Evolutionary conservation across 2,797 vertebrate genomes (phyloP), one percentile per base, ranked within the genome.

Genomic region (Sebastes goodei): DNA sequence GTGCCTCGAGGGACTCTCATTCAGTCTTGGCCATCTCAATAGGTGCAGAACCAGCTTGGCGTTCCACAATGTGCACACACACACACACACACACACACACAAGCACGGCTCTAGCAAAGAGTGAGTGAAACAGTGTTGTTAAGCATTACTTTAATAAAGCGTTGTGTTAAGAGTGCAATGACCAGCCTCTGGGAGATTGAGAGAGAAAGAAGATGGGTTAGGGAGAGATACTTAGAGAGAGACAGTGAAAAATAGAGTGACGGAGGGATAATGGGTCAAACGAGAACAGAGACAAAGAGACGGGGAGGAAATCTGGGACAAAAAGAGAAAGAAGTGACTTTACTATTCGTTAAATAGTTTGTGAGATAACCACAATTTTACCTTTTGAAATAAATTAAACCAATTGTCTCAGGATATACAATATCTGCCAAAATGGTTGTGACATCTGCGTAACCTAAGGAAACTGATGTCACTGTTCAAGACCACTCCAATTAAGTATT

Each of bases 21-120:
- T 90, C 64, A 81, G 71, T 78, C 55, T 74, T 75, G 56, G 86
- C 86, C 55, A 62, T 85, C 82, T 85, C 74, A 86, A 35, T 75
- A 74, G 68, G 70, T 76, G 67, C 55, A 80, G 67, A 81, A 71
- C 63, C 60, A 73, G 52, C 65, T 49, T 81, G 53, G 83, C 79
- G 73, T 69, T 81, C 69, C 38, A 79, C 68, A 80, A 49, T 53
- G 42, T 64, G 62, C 63, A 70, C 70, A 23, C 2, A 23, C 23
- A 23, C 42, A 63, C 6, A 53, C 42, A 63, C 6, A 53, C 42
- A 78, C 5, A 63, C 5, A 53, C 52, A 78, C 33, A 75, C 25
- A 62, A 68, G 62, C 61, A 70, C 21, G 8, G 59, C 52, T 69
- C 29, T n/a, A 20, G 52, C 14, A 56, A 33, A 74, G 70, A 61